These are phyloP conservation scores for Troides oblongomaculatus DNA, from an alignment of 2,888 invertebrate species.

Conservation along the genomic window DNA sequence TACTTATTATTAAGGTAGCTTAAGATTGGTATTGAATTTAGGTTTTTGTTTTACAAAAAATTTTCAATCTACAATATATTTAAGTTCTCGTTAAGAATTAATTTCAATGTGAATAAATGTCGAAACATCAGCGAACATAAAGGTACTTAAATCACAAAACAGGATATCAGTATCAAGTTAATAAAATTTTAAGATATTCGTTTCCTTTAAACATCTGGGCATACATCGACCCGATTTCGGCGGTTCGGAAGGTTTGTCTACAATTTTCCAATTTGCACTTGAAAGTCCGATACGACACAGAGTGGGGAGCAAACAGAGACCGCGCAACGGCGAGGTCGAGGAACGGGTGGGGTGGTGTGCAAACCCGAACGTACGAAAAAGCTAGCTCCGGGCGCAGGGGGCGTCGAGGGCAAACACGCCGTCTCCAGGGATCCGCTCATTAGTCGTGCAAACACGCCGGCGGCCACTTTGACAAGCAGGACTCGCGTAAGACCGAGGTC, in stretches of 20 bases:
- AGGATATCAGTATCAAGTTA: background rate
- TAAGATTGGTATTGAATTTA: no score
- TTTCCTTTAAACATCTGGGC: conserved; percentile 13
- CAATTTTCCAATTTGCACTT: conserved; percentile 60
- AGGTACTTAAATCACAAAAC: background rate
- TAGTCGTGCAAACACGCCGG: conserved; percentile 78
- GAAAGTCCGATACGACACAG: conserved; percentile 64
- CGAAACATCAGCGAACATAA: background rate
- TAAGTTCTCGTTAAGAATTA: no score
- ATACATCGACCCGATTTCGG: conserved; percentile 30
- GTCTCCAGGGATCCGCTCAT: conserved; percentile 77
- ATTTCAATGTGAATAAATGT: no score
- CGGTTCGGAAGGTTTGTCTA: conserved; percentile 40
- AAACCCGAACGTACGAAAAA: conserved; percentile 64
- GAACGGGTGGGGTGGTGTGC: conserved; percentile 40
- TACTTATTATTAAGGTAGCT: no score
- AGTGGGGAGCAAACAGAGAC: conserved; percentile 57
- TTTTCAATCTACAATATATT: no score
- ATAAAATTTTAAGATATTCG: conserved; percentile 5
- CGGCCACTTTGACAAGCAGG: conserved; percentile 78
- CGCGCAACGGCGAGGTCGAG: conserved; percentile 37
- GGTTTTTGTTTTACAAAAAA: no score
- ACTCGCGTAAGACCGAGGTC: conserved; percentile 47
- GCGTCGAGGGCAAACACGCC: conserved; percentile 67
- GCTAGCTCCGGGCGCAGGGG: conserved; percentile 56